Base-by-base conservation (phyloP, 2,888 invertebrate species). In the Cephus pygmeus region DNA sequence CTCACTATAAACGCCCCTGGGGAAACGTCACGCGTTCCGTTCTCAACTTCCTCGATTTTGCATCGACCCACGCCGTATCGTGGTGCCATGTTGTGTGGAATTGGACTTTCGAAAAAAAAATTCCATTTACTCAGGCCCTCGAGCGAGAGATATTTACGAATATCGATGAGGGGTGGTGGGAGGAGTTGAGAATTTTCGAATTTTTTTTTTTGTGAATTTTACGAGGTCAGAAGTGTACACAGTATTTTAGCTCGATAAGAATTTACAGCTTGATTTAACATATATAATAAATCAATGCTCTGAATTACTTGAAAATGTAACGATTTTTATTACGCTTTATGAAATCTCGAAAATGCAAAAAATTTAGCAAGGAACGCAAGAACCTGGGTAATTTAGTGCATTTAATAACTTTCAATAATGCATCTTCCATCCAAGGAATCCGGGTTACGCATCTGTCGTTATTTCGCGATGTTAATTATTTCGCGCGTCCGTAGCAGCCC, bases 41-140 rank as follows among this genome's bases (percentile, higher is more conserved):
- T 86, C 86, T 86, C 87, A 86, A 86, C 87, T 87, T 86, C 87
- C 84, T 86, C 80, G 77, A 83, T 30, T 74, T 34, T 30, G 30
- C 74, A 34, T 30, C 74, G 34, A 56, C 40, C 40, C 15, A 56
- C 40, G 40, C 40, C 15, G 40, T 56, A 56, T 56, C 23, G 40
- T 56, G 40, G 40, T 56, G 40, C 40, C 40, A 9, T 56, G 40
- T 56, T 23, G 23, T 56, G 40, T 56, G 40, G 40, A 56, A 56
- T 23, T 56, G 40, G 40, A 56, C 40, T 56, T 56, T 56, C 40
- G 40, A 40, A 56, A 56, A 56, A 40, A 56, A 23, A 56, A 56
- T 56, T 56, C 40, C 40, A 56, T 56, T 56, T 56, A 56, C 40
- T 56, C 40, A 56, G 40, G 40, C 40, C 40, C 40, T 56, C 40